Base-by-base conservation (phyloP, 1,140 invertebrate species). In the Anoplophora glabripennis region DNA sequence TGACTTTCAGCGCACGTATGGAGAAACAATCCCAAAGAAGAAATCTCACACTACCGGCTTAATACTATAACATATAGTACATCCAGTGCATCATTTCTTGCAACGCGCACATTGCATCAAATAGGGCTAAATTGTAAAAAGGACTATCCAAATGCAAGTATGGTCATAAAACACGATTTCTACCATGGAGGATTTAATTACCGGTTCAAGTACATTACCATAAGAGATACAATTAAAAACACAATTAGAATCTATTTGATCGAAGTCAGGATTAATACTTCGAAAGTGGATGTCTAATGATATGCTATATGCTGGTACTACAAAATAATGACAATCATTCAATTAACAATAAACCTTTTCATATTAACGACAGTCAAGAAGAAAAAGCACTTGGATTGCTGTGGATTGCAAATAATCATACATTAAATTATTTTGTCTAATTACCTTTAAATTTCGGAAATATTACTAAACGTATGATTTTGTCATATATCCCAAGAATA, bases 401-500 rank as follows among this genome's bases (percentile, higher is more conserved):
- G 2, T 28, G 21, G 21, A 5, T 3, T 2, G 3, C 21, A 5
- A 2, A 5, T 2, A 5, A 28, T 28, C 3, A 28, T 5, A 28
- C 5, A 28, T 28, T 28, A 28, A 2, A 3, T 28, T 28, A 28
- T n/a, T n/a, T n/a, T n/a, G n/a, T n/a, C 5, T 3, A 28, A 28
- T 28, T 28, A 28, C 2, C n/a, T n/a, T n/a, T n/a, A n/a, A n/a
- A 28, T 2, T 2, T 28, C 21, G 21, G 5, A 28, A 28, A 28
- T 28, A 28, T 28, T 28, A 28, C 40, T 7, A 59, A 59, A 37
- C 4, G 57, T 15, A 45, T 17, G 3, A 45, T 56, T 3, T 18
- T 59, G 35, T 44, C 57, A 37, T 11, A 10, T 17, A 37, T 59
- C 9, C 11, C 21, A 7, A 40, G 54, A 55, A 11, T 59, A 4